Percentiles rank a stretch among this genome's conserved stretches.
phyloP scores from a whole-genome alignment of 2,888 invertebrate species.

The Tetramorium bicarinatum region DNA sequence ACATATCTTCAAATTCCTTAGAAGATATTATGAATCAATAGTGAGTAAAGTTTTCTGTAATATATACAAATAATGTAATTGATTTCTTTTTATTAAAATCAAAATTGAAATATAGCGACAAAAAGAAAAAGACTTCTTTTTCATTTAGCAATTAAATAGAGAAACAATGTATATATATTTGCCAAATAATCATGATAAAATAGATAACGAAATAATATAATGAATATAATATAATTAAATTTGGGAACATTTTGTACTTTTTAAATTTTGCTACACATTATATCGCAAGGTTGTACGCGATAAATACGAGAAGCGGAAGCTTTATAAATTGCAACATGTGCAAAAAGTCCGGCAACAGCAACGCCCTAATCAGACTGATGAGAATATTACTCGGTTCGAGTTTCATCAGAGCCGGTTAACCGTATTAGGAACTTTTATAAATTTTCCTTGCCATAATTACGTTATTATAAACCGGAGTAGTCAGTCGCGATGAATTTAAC shows the following conservation, averaged over 20 bases:
- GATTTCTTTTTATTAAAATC: not conserved
- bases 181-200: not conserved
- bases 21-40: not conserved
- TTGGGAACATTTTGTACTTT: not conserved
- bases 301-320: not conserved
- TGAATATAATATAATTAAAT: not conserved
- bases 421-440: conserved; percentile 6
- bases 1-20: not conserved
- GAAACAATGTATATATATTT: not conserved
- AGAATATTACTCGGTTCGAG: conserved; percentile 1
- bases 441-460: conserved; percentile 9
- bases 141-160: not conserved
- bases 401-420: conserved; percentile 2
- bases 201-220: not conserved
- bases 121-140: not conserved
- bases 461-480: conserved; percentile 1
- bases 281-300: not conserved
- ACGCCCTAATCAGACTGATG: conserved; percentile 3
- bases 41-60: not conserved
- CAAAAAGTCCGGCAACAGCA: not conserved
- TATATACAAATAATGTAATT: not conserved
- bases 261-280: not conserved
- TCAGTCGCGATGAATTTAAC: not conserved
- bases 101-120: not conserved
- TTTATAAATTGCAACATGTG: conserved; percentile 1